Conservation (phyloP, 2,113 vertebrate genomes). For the Oxyura jamaicensis region DNA sequence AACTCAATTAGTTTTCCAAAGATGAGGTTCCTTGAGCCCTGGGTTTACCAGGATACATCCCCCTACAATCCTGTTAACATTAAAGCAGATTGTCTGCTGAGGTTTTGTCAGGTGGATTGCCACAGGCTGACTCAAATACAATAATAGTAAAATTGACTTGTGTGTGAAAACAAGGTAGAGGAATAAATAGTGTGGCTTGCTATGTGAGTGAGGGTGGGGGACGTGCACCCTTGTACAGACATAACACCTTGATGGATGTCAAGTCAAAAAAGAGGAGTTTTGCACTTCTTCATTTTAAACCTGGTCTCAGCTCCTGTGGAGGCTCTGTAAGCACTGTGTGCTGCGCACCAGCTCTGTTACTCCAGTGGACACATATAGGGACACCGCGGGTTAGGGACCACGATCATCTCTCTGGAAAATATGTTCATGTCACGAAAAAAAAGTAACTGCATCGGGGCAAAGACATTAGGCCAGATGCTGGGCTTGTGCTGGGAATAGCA, state of each 20-base stretch:
- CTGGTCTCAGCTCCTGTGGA: background rate
- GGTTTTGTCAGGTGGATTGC: background rate
- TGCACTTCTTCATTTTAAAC: background rate
- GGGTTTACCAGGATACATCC: background rate
- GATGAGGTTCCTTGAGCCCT: accelerated
- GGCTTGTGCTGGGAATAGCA: background rate
- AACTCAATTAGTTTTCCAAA: background rate
- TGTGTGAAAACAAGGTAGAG: background rate
- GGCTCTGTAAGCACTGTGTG: background rate
- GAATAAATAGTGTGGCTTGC: background rate
- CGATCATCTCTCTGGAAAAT: background rate
- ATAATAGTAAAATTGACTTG: background rate
- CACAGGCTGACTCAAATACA: background rate
- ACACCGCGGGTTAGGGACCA: background rate
- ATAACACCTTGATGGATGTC: background rate
- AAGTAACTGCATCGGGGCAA: background rate
- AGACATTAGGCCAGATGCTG: too few species aligned
- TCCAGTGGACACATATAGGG: background rate
- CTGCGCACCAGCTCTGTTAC: background rate
- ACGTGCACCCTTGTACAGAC: background rate
- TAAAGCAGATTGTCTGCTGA: background rate
- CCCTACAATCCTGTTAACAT: background rate
- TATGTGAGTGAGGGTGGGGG: accelerated
- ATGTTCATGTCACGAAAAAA: background rate
- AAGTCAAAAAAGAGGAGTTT: background rate